Conservation (phyloP, 1,140 invertebrate species). For the Bombus pyrosoma region DNA sequence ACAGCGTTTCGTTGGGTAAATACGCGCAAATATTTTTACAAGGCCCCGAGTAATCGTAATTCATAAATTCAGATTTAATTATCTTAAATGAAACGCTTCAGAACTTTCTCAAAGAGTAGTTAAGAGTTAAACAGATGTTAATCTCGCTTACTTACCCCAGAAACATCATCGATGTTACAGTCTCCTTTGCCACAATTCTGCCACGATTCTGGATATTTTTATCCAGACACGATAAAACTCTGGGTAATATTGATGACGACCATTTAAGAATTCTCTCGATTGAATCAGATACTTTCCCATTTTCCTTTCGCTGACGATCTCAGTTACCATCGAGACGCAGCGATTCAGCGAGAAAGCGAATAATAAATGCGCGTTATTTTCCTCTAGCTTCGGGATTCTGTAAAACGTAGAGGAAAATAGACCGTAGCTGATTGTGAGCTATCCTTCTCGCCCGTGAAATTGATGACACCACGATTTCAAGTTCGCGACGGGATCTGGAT, state of each 20-base stretch:
- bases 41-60: background rate
- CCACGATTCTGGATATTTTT: background rate
- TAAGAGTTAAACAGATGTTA: background rate
- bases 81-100: background rate
- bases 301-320: background rate
- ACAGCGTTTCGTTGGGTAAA: too few species aligned
- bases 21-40: too few species aligned
- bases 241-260: background rate
- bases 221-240: background rate
- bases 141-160: background rate
- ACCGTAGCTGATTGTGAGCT: background rate
- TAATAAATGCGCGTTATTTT: conserved; percentile 7
- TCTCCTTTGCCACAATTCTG: too few species aligned
- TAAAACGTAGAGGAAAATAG: background rate
- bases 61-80: background rate
- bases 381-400: background rate
- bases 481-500: background rate
- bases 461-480: conserved; percentile 8
- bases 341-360: conserved; percentile 5
- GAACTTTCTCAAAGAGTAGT: too few species aligned
- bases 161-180: background rate
- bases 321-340: background rate
- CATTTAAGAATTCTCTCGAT: background rate
- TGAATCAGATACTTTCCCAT: background rate
- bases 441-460: background rate